Evolutionary conservation across 1,140 invertebrate genomes (phyloP), one percentile per base, ranked within the genome.

Genomic region (Drosophila gunungcola): DNA sequence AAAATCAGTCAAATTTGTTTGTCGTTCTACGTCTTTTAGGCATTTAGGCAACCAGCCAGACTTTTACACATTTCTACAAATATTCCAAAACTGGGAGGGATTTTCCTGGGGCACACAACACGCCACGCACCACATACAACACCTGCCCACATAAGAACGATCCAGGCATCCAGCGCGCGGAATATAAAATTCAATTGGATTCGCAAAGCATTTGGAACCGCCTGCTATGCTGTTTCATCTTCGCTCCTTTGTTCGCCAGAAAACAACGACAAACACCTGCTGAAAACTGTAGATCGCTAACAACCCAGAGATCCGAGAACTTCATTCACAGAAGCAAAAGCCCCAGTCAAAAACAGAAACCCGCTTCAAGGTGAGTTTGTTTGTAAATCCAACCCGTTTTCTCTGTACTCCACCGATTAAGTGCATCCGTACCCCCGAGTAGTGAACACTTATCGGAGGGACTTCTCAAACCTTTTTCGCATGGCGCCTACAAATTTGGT

Each of bases 321-420:
- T 51, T 52, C 32, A 55, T 13, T 62, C 43, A 38, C 21, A 46
- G 53, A 42, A 73, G 55, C 58, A 36, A 38, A 55, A 53, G 55
- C 43, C 46, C 41, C 60, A 68, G 45, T 53, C 43, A 32, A 78
- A 80, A 64, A 38, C 68, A 3, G 45, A 61, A 82, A 65, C 64
- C 63, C 62, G 63, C 78, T 82, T 82, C 84, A 88, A 88, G 84
- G 84, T 88, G 65, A 88, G 83, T 89, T 65, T 84, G 68, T 84
- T 83, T 80, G 72, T 63, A 60, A 80, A 46, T 48, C 61, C 58
- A 78, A 83, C 83, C 43, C 58, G 77, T 85, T 85, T 74, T 5
- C 55, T 38, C 36, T 34, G 12, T 36, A 56, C 57, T 32, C 6
- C 16, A 13, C 16, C n/a, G 2, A 42, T 42, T 34, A 32, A 60